phyloP scores from a whole-genome alignment of 2,113 vertebrate genomes.

The Trematocara variabile region DNA sequence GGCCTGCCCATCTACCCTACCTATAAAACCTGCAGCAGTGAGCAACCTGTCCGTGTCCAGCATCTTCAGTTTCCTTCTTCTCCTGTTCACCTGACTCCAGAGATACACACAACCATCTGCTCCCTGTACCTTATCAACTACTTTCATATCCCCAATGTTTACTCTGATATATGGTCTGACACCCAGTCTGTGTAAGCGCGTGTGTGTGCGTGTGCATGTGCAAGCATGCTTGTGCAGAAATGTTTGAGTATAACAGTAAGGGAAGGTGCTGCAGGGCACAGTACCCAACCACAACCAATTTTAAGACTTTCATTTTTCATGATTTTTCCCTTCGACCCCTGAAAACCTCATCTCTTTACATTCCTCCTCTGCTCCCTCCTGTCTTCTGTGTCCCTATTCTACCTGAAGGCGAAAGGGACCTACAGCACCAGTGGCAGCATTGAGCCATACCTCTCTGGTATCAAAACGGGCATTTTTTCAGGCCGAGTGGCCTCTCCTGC shows the following conservation, averaged over 20 bases:
- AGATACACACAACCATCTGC: slow-evolving; percentile 13
- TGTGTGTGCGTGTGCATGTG: not conserved
- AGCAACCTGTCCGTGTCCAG: slow-evolving; percentile 31
- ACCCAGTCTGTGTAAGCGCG: not conserved
- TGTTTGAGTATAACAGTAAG: slow-evolving; percentile 31
- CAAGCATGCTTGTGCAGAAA: slow-evolving; percentile 40
- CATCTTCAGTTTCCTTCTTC: slow-evolving; percentile 38
- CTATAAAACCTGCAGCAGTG: slow-evolving; percentile 56
- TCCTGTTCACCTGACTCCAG: slow-evolving; percentile 13
- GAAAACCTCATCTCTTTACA: slow-evolving; percentile 38
- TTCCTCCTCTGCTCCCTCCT: slow-evolving; percentile 1
- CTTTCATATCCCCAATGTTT: slow-evolving; percentile 7
- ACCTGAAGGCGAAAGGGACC: slow-evolving; percentile 59
- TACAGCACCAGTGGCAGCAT: slow-evolving; percentile 34
- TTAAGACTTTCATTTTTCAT: slow-evolving; percentile 47
- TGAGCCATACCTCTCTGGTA: slow-evolving; percentile 55
- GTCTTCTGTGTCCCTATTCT: slow-evolving; percentile 48
- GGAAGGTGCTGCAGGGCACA: slow-evolving; percentile 28
- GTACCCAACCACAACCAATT: slow-evolving; percentile 22
- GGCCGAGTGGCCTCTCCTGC: slow-evolving; percentile 44
- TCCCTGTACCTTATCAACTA: not conserved
- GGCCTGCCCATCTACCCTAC: not conserved
- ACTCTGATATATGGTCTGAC: slow-evolving; percentile 6
- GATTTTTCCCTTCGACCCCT: slow-evolving; percentile 42
- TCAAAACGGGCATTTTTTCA: slow-evolving; percentile 64